These are phyloP conservation scores for Ischnus inquisitorius DNA, from an alignment of 2,888 invertebrate species.

Conservation along the genomic window DNA sequence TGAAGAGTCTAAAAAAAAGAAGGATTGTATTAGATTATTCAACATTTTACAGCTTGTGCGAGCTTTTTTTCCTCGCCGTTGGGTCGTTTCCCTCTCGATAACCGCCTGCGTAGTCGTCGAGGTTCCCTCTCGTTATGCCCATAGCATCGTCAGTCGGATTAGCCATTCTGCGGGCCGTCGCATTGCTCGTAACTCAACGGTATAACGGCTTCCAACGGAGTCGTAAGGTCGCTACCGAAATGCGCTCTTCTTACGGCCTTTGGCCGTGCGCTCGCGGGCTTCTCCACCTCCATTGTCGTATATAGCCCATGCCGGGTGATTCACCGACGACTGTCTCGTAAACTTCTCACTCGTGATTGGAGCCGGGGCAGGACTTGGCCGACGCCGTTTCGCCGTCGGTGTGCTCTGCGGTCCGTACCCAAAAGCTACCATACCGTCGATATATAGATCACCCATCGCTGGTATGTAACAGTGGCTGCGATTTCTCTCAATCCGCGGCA, in stretches of 20 bases:
- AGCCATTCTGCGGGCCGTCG: conserved; percentile 57
- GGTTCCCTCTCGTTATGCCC: conserved; percentile 19
- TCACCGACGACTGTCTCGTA: conserved; percentile 69
- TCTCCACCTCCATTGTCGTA: neutral
- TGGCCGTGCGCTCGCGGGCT: conserved; percentile 5
- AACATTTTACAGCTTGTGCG: neutral
- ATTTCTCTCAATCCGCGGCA: conserved; percentile 8
- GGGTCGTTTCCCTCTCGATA: neutral
- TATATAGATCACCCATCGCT: neutral
- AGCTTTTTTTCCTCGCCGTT: neutral
- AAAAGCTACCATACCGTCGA: neutral
- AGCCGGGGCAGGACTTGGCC: conserved; percentile 54
- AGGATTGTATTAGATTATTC: neutral
- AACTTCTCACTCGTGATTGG: conserved; percentile 71
- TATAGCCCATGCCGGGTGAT: conserved; percentile 51
- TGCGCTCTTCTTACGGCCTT: conserved; percentile 56
- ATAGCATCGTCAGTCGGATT: conserved; percentile 61
- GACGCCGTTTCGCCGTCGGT: conserved; percentile 35
- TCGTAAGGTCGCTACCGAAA: conserved; percentile 59
- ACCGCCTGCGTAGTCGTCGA: neutral
- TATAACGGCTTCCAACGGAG: conserved; percentile 50
- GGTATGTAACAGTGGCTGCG: conserved; percentile 3
- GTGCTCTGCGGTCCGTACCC: conserved; percentile 5
- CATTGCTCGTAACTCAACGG: conserved; percentile 59
- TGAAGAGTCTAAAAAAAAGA: neutral